Percentiles rank a stretch among this genome's conserved stretches.
These are phyloP conservation scores for Girardia tigrina DNA, from an alignment of 2,888 invertebrate species.

Conservation along the genomic window DNA sequence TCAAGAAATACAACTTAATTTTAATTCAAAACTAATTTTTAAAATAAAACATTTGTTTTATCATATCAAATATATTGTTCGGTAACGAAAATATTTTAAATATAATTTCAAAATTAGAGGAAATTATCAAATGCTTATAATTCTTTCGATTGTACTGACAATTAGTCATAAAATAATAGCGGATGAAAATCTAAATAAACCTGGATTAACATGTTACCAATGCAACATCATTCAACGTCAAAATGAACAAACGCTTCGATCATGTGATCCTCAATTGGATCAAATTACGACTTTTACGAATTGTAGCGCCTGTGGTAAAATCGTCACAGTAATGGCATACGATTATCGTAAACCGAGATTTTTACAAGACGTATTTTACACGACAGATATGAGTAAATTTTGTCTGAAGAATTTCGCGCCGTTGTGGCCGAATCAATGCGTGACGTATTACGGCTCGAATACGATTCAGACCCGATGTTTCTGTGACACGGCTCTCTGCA, in stretches of 20 bases:
- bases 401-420: background rate
- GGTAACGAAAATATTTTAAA: too few relatives aligned
- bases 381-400: background rate
- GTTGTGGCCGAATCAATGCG: background rate
- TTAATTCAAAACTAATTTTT: too few relatives aligned
- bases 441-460: background rate
- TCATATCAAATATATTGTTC: too few relatives aligned
- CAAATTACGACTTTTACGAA: background rate
- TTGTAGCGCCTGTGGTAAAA: background rate
- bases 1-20: too few relatives aligned
- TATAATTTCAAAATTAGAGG: too few relatives aligned
- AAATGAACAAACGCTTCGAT: background rate
- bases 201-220: background rate
- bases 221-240: background rate
- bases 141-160: too few relatives aligned
- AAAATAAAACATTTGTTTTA: too few relatives aligned
- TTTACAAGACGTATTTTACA: background rate
- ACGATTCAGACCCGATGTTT: background rate
- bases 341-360: background rate
- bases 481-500: background rate
- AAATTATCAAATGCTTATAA: too few relatives aligned
- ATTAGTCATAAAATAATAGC: too few relatives aligned
- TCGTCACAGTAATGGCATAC: background rate
- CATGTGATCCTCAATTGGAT: background rate
- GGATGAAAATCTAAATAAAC: background rate